Percentiles rank a stretch among this genome's conserved stretches.
These are phyloP conservation scores for Lophotis ruficrista DNA, from an alignment of 2,113 vertebrate species.

Conservation along the genomic window DNA sequence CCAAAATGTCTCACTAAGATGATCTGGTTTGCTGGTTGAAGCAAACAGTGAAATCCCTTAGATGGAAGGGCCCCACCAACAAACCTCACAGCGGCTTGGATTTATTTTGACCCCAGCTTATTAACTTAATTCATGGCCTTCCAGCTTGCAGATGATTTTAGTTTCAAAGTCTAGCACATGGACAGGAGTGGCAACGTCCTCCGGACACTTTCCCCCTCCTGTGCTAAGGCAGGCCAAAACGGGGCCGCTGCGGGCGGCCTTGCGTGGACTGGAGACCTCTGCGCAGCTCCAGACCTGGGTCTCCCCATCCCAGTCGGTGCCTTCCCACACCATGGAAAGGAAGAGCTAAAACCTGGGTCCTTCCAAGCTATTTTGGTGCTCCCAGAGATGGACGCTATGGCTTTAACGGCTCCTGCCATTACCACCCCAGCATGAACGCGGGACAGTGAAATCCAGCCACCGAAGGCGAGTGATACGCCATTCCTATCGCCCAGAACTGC, in stretches of 20 bases:
- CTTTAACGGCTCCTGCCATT: neutral
- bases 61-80: neutral
- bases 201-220: no score
- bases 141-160: neutral
- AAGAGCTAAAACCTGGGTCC: neutral
- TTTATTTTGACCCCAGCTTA: neutral
- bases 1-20: neutral
- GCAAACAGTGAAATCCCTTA: neutral
- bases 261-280: neutral
- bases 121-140: neutral
- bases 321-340: neutral
- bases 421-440: fast-evolving
- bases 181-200: neutral
- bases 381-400: no score
- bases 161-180: neutral
- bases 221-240: fast-evolving
- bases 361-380: neutral
- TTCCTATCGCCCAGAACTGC: neutral
- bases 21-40: neutral
- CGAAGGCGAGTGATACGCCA: fast-evolving
- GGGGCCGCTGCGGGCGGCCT: neutral
- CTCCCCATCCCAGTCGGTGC: no score
- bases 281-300: fast-evolving
- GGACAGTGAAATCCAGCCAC: neutral
- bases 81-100: neutral